phyloP scores from a whole-genome alignment of 2,113 vertebrate species.

The Stigmatopora argus region DNA sequence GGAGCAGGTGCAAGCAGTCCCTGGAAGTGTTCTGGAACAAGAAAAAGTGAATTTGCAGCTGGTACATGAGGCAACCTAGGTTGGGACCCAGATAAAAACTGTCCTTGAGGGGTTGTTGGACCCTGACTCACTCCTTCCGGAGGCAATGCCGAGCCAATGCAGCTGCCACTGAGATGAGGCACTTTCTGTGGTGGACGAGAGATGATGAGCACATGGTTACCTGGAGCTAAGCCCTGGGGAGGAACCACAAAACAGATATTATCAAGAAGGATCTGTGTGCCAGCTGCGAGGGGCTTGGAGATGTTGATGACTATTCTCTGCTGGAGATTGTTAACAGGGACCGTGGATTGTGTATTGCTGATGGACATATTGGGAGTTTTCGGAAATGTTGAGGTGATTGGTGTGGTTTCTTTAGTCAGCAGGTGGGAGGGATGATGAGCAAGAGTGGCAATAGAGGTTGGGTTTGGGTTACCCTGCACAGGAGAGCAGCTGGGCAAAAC shows the following conservation, averaged over 20 bases:
- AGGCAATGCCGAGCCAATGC: conserved; percentile 23
- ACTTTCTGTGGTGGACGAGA: conserved; percentile 69
- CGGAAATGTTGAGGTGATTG: conserved; percentile 13
- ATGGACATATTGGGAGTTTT: conserved; percentile 19
- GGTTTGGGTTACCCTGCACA: conserved; percentile 30
- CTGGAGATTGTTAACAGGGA: conserved; percentile 63
- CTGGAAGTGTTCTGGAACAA: conserved; percentile 19
- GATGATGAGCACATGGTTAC: conserved; percentile 87
- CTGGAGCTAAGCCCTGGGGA: conserved; percentile 86
- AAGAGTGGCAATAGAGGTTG: conserved; percentile 27
- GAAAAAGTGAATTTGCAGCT: conserved; percentile 34
- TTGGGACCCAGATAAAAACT: conserved; percentile 36
- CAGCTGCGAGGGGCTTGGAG: conserved; percentile 81
- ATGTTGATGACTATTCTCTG: conserved; percentile 93
- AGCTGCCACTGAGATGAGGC: conserved; percentile 42
- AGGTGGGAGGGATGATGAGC: conserved; percentile 16
- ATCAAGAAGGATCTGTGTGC: conserved; percentile 92
- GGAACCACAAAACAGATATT: conserved; percentile 87
- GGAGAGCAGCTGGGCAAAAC: conserved; percentile 17
- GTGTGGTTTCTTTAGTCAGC: conserved; percentile 11
- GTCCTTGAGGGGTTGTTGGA: conserved; percentile 15
- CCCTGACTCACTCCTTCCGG: conserved; percentile 21
- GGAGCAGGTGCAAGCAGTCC: conserved; percentile 30
- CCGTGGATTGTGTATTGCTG: conserved; percentile 38
- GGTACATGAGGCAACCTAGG: conserved; percentile 33